These are phyloP conservation scores for Dryobates pubescens DNA, from an alignment of 2,797 vertebrate genomes.

Conservation along the genomic window DNA sequence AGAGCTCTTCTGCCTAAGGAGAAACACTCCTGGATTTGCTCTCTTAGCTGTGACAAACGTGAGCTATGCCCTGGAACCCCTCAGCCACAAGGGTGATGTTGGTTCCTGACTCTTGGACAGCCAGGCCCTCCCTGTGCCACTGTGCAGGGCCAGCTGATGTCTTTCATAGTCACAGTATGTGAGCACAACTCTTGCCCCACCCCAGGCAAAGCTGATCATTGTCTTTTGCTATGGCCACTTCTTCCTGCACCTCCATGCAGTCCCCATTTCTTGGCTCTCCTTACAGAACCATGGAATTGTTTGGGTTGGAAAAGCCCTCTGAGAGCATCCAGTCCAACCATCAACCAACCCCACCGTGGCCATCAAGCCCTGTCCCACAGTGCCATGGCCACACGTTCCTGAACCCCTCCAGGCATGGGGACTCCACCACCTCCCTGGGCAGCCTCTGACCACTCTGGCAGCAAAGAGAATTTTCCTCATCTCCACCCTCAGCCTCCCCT, in stretches of 20 bases:
- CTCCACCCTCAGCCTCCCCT: no score
- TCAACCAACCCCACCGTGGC: no score
- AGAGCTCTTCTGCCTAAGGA: neutral
- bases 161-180: rapidly evolving
- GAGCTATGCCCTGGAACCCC: no score
- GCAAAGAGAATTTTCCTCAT: no score
- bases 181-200: neutral
- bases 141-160: rapidly evolving
- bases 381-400: no score
- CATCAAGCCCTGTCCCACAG: no score
- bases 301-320: no score
- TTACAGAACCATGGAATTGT: neutral
- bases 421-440: no score
- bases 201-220: neutral
- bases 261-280: neutral
- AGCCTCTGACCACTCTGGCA: no score
- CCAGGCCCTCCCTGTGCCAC: neutral
- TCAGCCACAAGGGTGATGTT: neutral
- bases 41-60: neutral
- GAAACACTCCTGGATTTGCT: neutral
- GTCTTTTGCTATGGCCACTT: neutral
- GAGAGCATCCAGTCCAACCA: no score
- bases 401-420: no score
- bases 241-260: neutral
- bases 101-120: neutral